Percentiles rank a stretch among this genome's conserved stretches.
phyloP scores from a whole-genome alignment of 2,797 vertebrate species.

The Enteromius trimaculatus region DNA sequence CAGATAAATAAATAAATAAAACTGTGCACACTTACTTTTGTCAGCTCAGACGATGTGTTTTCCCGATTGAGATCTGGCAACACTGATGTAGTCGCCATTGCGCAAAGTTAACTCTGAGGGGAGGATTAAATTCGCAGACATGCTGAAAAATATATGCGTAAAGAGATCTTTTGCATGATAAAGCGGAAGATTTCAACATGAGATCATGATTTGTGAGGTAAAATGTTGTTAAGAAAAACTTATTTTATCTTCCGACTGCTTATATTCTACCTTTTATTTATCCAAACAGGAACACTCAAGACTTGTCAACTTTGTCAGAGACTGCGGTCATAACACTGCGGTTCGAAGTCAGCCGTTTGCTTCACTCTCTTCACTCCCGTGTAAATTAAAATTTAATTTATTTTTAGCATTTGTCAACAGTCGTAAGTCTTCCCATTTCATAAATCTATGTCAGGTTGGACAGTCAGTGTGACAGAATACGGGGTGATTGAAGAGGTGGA shows the following conservation, averaged over 20 bases:
- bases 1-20: no score
- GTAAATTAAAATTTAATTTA: neutral
- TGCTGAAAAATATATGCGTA: neutral
- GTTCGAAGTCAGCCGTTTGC: neutral
- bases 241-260: neutral
- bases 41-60: neutral
- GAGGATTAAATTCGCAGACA: slow-evolving; percentile 7
- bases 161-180: neutral
- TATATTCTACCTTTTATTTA: neutral
- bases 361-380: neutral
- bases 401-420: neutral
- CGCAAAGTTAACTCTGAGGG: slow-evolving; percentile 23
- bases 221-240: neutral
- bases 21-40: no score
- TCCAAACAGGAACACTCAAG: neutral
- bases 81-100: slow-evolving; percentile 16
- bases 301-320: neutral
- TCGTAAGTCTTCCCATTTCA: neutral
- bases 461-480: neutral
- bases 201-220: neutral
- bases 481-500: slow-evolving; percentile 33
- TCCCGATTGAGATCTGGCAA: slow-evolving; percentile 19
- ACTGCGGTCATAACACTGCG: neutral
- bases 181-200: neutral
- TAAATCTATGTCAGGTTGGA: neutral